These are phyloP conservation scores for Rhabditoides inermis DNA, from an alignment of 2,888 invertebrate genomes.

Conservation along the genomic window DNA sequence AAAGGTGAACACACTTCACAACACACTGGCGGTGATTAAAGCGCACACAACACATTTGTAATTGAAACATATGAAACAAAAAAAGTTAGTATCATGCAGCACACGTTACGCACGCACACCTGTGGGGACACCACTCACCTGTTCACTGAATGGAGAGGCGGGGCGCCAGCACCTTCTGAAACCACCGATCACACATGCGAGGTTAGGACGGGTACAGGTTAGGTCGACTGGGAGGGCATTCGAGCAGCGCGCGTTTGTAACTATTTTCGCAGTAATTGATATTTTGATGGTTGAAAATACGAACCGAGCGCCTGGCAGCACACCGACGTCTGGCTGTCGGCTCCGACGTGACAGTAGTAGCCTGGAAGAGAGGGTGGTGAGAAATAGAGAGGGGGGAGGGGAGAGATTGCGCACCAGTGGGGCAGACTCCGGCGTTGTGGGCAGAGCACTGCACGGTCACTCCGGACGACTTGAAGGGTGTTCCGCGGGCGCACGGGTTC, in stretches of 20 bases:
- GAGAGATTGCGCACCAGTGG: too few species aligned
- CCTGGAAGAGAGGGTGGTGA: too few species aligned
- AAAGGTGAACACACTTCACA: not conserved
- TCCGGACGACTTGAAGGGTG: slow-evolving; percentile 46
- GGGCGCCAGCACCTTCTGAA: slow-evolving; percentile 6
- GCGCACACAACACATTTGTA: not conserved
- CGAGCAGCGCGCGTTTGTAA: slow-evolving; percentile 1
- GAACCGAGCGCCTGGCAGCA: slow-evolving; percentile 48
- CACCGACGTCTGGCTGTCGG: slow-evolving; percentile 34
- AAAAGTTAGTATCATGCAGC: too few species aligned
- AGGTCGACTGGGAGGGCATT: not conserved
- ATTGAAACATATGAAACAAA: too few species aligned
- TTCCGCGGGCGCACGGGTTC: slow-evolving; percentile 47
- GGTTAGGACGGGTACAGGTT: not conserved
- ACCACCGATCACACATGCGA: not conserved
- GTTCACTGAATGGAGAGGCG: too few species aligned
- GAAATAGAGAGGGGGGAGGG: too few species aligned
- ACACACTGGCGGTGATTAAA: not conserved
- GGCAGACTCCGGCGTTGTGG: slow-evolving; percentile 32
- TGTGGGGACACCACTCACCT: too few species aligned
- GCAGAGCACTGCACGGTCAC: slow-evolving; percentile 46
- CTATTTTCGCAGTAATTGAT: not conserved
- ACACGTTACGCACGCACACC: too few species aligned
- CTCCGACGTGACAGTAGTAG: slow-evolving; percentile 50
- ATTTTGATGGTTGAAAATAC: not conserved